Evolutionary conservation across 2,888 invertebrate genomes (phyloP).

Genomic region (Synanthedon formicaeformis): DNA sequence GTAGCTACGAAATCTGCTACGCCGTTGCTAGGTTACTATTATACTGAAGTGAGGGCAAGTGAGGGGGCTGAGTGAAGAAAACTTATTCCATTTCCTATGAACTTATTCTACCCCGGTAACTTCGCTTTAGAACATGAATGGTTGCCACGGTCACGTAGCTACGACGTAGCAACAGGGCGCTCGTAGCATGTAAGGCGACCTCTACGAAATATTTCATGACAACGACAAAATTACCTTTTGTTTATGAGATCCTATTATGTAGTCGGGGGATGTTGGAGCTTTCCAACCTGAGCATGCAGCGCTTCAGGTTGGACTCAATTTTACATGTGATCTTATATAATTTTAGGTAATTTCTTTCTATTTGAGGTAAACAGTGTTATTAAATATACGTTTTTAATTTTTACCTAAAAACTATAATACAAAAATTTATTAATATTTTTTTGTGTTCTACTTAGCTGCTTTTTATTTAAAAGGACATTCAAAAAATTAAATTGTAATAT

Average conservation of each 20-base stretch:
- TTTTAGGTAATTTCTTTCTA: too few relatives aligned
- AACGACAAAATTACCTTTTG: not conserved
- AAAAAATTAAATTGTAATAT: too few relatives aligned
- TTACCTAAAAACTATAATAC: too few relatives aligned
- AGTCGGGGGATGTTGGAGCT: too few relatives aligned
- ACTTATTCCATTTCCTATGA: not conserved
- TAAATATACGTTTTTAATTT: too few relatives aligned
- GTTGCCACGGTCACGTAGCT: not conserved
- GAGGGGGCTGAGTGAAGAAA: too few relatives aligned
- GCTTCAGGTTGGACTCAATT: too few relatives aligned
- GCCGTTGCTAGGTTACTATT: not conserved
- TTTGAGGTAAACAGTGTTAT: too few relatives aligned
- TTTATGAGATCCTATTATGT: too few relatives aligned
- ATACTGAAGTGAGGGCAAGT: too few relatives aligned
- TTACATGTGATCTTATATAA: too few relatives aligned
- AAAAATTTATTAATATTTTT: not conserved
- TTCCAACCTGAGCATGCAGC: too few relatives aligned
- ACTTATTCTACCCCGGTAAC: not conserved
- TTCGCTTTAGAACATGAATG: not conserved
- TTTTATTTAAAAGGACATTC: not conserved
- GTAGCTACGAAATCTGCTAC: not conserved
- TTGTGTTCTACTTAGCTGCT: not conserved
- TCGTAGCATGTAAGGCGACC: not conserved
- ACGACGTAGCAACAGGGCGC: not conserved
- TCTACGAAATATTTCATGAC: not conserved